Evolutionary conservation across 92 coral and sea anemone species (phyloP), one percentile per base, ranked within the genome.

Genomic region (Plumapathes pennacea): DNA sequence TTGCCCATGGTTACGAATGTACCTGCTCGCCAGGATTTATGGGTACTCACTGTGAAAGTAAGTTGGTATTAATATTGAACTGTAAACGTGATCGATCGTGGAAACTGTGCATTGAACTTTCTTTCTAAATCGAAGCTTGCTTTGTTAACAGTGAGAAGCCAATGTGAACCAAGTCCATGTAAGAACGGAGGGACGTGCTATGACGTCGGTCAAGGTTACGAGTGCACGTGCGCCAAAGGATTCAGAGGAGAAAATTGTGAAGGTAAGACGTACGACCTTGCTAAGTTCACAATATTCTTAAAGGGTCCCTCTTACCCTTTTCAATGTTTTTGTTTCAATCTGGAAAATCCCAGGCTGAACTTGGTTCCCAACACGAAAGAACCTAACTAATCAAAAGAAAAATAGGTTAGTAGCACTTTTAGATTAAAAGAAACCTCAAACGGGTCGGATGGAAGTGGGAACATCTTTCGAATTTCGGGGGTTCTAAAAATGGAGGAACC

Each of bases 1-100:
- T 94, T 25, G 49, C 88, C 30, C 86, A 84, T 62, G 99, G 96
- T 36, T 85, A 88, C 78, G 96, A 94, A 55, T 94, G 99, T 44
- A 94, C 99, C 14, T 94, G 99, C 46, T 78, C 96, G 25, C 87
- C 86, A 23, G 99, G 96, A 59, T 94, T 88, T 33, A 88, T 94
- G 99, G 96, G 94, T 47, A 77, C 84, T 10, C 99, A 94, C 20
- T 94, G 99, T 58, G 99, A 94, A 77, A 84, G 99, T 94, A 74
- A 72, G 86, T 55, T 29, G 26, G n/a, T n/a, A 8, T 8, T 34
- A 34, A 13, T 8, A 34, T 34, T 34, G 40, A 7, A 34, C 40
- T 34, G 40, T 34, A 13, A 7, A 34, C 9, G 40, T 34, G 8
- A 34, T 8, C 40, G 8, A 8, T 13, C 8, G 8, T 46, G 52